phyloP scores from a whole-genome alignment of 2,113 vertebrate species.

The Felis catus region DNA sequence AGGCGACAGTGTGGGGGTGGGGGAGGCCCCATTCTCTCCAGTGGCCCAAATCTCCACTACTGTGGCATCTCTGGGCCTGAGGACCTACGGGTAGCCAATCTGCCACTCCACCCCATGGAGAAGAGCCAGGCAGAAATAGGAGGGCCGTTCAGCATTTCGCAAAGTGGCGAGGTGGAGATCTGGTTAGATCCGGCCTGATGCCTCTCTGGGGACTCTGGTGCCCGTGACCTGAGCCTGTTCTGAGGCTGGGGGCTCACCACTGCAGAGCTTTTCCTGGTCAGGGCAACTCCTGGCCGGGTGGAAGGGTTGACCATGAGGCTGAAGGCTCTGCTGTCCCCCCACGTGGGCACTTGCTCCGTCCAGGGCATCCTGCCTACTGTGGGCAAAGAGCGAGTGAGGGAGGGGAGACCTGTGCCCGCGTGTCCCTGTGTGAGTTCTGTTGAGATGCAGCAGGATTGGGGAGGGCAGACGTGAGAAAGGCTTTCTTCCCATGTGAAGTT shows the following conservation, averaged over 20 bases:
- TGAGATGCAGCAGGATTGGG: not conserved
- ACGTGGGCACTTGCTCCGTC: slow-evolving; percentile 63
- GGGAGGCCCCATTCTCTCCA: not conserved
- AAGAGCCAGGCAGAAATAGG: not conserved
- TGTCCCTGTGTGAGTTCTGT: accelerated
- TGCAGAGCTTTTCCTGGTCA: slow-evolving; percentile 61
- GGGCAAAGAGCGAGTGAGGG: not conserved
- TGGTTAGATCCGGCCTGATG: not conserved
- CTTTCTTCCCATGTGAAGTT: not conserved
- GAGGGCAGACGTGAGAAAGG: not conserved
- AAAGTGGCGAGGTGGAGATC: not conserved
- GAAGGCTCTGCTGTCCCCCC: not conserved
- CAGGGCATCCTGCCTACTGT: slow-evolving; percentile 77
- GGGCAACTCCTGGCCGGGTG: not conserved
- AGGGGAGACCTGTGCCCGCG: accelerated
- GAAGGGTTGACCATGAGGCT: not conserved
- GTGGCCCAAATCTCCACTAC: no score
- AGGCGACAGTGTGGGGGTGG: accelerated
- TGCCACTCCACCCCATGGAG: not conserved
- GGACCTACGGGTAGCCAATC: not conserved
- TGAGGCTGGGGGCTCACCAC: slow-evolving; percentile 60
- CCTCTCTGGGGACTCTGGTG: not conserved
- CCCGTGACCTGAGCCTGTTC: not conserved
- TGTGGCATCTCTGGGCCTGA: not conserved
- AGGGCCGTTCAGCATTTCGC: not conserved